Base-by-base conservation (phyloP, 1,140 invertebrate species). In the Aphidius gifuensis region DNA sequence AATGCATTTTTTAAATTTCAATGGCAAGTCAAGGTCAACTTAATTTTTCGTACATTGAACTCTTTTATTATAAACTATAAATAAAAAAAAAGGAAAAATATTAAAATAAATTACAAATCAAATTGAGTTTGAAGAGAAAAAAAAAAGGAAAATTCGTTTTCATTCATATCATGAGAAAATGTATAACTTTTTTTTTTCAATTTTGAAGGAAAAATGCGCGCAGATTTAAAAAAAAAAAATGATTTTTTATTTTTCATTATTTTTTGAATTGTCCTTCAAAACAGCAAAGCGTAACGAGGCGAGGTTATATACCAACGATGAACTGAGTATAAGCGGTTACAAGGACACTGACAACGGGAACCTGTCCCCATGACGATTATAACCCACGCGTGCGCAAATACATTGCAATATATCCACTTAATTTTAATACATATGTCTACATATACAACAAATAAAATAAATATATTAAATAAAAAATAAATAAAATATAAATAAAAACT, bases 351-450 rank as follows among this genome's bases (percentile, higher is more conserved):
- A 40, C 40, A 43, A 43, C 58, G 48, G 49, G 11, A 51, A 50
- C 58, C 47, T 60, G 49, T 50, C 58, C 43, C 53, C 53, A 43
- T 53, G 50, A 53, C 58, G 47, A 60, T 46, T 46, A 32, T 32
- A 60, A 47, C 58, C 58, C 58, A 60, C 58, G 48, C 46, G 49
- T 23, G 39, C 21, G 4, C 23, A 32, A 32, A 32, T 32, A 32
- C 4, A 32, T 32, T 32, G 23, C 23, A 32, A 32, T 32, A 32
- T 32, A 32, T 32, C 23, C 23, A 32, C 23, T 32, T 32, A 32
- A 32, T 32, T 32, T 32, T 32, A 32, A 32, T 32, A 32, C 4
- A 32, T 32, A 32, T 32, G 23, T 32, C 23, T 32, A 32, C 23
- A 32, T 32, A 32, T 32, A 32, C 23, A 32, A 32, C 23, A 32